Evolutionary conservation across 2,113 vertebrate species (phyloP).

Genomic region (Clupea harengus): DNA sequence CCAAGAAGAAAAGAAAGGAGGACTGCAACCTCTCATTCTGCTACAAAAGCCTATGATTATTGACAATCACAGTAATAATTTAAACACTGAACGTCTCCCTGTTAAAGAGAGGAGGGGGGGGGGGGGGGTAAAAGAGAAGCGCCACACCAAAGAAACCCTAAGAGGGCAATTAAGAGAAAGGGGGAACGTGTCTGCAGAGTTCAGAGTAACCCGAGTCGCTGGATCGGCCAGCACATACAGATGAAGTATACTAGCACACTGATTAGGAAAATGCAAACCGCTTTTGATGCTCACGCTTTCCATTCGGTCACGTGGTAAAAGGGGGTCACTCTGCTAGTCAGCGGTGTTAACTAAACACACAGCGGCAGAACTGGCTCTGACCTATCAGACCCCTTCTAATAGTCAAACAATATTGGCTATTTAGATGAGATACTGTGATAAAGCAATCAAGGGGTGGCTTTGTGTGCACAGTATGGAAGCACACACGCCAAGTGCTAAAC

Average conservation of each 20-base stretch:
- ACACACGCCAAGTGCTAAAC: neutral
- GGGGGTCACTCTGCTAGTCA: conserved; percentile 58
- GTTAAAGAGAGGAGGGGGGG: conserved; percentile 23
- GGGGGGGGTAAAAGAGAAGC: neutral
- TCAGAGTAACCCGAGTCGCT: neutral
- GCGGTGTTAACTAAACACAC: conserved; percentile 13
- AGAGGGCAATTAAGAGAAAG: conserved; percentile 16
- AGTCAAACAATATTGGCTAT: conserved; percentile 16
- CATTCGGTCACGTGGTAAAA: conserved; percentile 49
- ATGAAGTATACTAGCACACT: conserved; percentile 61
- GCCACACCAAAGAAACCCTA: neutral
- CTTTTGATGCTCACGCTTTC: conserved; percentile 58
- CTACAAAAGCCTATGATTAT: conserved; percentile 65
- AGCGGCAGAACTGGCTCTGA: neutral
- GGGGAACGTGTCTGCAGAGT: conserved; percentile 5
- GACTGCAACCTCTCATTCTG: conserved; percentile 60
- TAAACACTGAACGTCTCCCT: conserved; percentile 56
- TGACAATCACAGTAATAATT: conserved; percentile 61
- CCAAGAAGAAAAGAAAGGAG: conserved; percentile 27
- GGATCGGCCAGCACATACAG: conserved; percentile 33
- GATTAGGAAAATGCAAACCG: conserved; percentile 67
- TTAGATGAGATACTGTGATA: neutral
- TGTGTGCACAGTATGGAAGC: neutral
- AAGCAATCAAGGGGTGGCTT: neutral
- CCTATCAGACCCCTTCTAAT: conserved; percentile 4